Evolutionary conservation across 2,797 vertebrate genomes (phyloP).

Genomic region (Petrocephalus sullivani): DNA sequence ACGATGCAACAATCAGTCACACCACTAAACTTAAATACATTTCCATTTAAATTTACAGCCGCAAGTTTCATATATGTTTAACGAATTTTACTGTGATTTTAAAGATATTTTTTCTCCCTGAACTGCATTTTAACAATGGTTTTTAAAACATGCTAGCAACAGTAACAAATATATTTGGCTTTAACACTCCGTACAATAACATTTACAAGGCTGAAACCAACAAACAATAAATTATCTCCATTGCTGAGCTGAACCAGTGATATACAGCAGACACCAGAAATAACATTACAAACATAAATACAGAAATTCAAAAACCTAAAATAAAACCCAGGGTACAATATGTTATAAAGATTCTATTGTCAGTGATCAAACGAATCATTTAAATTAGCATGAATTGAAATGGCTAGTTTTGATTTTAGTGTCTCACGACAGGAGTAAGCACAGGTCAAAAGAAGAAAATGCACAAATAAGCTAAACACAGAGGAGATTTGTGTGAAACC

Average conservation of each 20-base stretch:
- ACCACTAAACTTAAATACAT: slow-evolving; percentile 71
- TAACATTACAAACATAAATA: slow-evolving; percentile 66
- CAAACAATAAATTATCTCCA: slow-evolving; percentile 96
- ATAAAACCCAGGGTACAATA: slow-evolving; percentile 68
- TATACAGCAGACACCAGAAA: slow-evolving; percentile 83
- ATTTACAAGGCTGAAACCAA: slow-evolving; percentile 81
- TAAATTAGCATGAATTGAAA: slow-evolving; percentile 57
- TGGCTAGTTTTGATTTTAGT: slow-evolving; percentile 85
- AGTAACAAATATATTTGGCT: slow-evolving; percentile 90
- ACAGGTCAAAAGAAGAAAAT: slow-evolving; percentile 67
- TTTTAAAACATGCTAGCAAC: slow-evolving; percentile 73
- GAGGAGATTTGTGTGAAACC: slow-evolving; percentile 55
- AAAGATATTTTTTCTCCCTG: slow-evolving; percentile 62
- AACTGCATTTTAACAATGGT: slow-evolving; percentile 60
- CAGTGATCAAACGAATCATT: slow-evolving; percentile 61
- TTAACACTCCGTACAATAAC: slow-evolving; percentile 78
- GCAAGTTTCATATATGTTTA: slow-evolving; percentile 69
- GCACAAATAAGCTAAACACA: slow-evolving; percentile 58
- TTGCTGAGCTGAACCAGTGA: slow-evolving; percentile 91
- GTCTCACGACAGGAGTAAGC: slow-evolving; percentile 98
- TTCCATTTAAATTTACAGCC: slow-evolving; percentile 56
- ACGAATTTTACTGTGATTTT: slow-evolving; percentile 53
- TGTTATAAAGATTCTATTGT: slow-evolving; percentile 76
- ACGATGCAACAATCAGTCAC: slow-evolving; percentile 59
- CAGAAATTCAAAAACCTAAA: slow-evolving; percentile 42